phyloP scores from a whole-genome alignment of 2,797 vertebrate species.

The Falco naumanni region DNA sequence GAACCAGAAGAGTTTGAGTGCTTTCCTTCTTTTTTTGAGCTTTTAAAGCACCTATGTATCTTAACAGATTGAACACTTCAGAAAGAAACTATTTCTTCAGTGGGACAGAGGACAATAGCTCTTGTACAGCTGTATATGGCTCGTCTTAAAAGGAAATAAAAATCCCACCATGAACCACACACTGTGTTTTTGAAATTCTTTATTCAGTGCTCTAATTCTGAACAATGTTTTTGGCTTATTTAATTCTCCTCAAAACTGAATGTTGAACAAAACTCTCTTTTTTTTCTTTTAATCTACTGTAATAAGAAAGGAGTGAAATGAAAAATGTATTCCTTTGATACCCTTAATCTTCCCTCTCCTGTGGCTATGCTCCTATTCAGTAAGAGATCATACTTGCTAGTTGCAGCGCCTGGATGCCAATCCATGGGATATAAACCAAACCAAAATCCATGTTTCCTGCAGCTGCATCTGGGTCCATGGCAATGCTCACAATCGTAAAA shows the following conservation, averaged over 20 bases:
- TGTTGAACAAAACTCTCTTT: conserved; percentile 54
- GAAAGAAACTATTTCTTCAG: conserved; percentile 54
- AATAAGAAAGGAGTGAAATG: conserved; percentile 66
- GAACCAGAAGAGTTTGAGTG: conserved; percentile 46
- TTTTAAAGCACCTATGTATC: conserved; percentile 53
- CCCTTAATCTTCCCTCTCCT: conserved; percentile 68
- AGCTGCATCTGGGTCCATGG: conserved; percentile 16
- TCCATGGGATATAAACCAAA: conserved; percentile 40
- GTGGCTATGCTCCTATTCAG: conserved; percentile 61
- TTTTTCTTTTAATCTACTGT: conserved; percentile 58
- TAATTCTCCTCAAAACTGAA: conserved; percentile 68
- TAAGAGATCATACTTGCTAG: conserved; percentile 36
- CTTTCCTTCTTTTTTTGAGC: conserved; percentile 1
- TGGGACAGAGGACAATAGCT: conserved; percentile 61
- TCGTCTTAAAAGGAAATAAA: conserved; percentile 60
- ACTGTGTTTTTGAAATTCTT: conserved; percentile 67
- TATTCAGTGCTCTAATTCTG: conserved; percentile 61
- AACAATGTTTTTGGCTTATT: conserved; percentile 71
- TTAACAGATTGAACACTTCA: conserved; percentile 46
- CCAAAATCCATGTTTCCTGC: conserved; percentile 37
- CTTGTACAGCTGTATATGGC: conserved; percentile 54
- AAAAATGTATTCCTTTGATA: conserved; percentile 68
- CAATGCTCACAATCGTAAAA: conserved; percentile 30
- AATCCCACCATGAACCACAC: conserved; percentile 57
- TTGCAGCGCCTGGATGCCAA: not conserved